Evolutionary conservation across 1,140 invertebrate species (phyloP), one percentile per base, ranked within the genome.

Genomic region (Zaprionus kolodkinae): DNA sequence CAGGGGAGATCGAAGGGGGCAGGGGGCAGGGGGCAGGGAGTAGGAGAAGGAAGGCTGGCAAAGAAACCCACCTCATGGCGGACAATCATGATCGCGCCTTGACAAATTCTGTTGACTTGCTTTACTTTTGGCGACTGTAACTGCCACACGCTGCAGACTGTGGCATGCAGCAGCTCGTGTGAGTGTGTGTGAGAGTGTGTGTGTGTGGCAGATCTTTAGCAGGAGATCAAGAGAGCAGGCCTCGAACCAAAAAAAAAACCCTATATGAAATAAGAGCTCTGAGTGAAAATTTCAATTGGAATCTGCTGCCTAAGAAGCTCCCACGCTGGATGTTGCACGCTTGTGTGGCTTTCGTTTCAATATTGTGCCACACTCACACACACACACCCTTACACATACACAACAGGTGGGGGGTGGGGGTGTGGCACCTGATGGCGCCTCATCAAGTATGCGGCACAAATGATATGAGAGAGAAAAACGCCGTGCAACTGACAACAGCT

Each of bases 61-160:
- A 50, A 30, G 27, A 30, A 50, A 25, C 45, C 45, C 45, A 50
- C 64, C 60, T 65, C 65, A 67, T 70, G 69, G 10, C 33, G 10
- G 50, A 86, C 85, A 81, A 88, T 88, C 84, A 88, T 75, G 84
- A 88, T 88, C 84, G 65, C 66, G 85, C 57, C 74, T 84, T 88
- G 84, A 88, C 84, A 88, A 88, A 88, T 88, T 88, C 84, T 88
- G 80, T 88, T 88, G 84, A 89, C 84, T 88, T 88, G 83, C 84
- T 87, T 87, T 79, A 87, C 73, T 84, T 83, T 69, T 35, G 7
- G 33, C 33, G 33, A 35, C 33, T 35, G 27, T 30, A 30, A 66
- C 54, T 68, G 35, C n/a, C 38, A 17, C 12, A 21, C 21, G 15
- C 11, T 35, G 17, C 11, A 27, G 52, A 1, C 59, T 69, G 50